Percentiles rank a stretch among this genome's conserved stretches.
Conservation (phyloP, 2,888 invertebrate species). For the Parascotia fuliginaria region DNA sequence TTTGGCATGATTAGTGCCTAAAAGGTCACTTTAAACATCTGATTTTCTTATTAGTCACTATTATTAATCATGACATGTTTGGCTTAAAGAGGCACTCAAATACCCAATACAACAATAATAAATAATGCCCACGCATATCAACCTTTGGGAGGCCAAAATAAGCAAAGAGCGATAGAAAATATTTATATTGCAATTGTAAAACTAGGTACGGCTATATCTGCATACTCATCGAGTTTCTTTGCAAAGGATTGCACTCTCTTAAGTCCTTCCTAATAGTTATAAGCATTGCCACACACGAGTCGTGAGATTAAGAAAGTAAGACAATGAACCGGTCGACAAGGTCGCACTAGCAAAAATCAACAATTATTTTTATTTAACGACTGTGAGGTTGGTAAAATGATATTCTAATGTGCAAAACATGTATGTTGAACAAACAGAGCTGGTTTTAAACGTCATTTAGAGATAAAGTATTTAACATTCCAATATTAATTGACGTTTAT, state of each 20-base stretch:
- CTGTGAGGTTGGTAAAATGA: conserved; percentile 19
- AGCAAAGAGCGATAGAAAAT: too few relatives aligned
- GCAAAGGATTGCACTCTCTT: conserved; percentile 8
- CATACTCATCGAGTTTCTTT: neutral
- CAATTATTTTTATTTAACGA: conserved; percentile 20
- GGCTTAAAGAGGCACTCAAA: too few relatives aligned
- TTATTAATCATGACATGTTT: too few relatives aligned
- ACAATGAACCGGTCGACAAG: conserved; percentile 50
- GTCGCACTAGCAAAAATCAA: conserved; percentile 44
- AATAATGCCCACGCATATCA: too few relatives aligned
- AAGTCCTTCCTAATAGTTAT: conserved; percentile 4
- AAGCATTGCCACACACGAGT: conserved; percentile 21
- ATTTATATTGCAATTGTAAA: too few relatives aligned
- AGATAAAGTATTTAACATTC: neutral
- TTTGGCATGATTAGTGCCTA: too few relatives aligned
- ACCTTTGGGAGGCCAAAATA: too few relatives aligned
- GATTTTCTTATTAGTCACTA: too few relatives aligned
- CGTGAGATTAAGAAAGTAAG: conserved; percentile 41
- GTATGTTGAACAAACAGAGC: neutral
- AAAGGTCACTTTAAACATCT: too few relatives aligned
- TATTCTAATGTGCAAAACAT: conserved; percentile 10
- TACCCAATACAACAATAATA: too few relatives aligned
- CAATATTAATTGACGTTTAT: neutral
- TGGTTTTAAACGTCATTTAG: neutral
- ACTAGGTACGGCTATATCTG: neutral